Base-by-base conservation (phyloP, 2,888 invertebrate genomes). In the Odontothrips loti region DNA sequence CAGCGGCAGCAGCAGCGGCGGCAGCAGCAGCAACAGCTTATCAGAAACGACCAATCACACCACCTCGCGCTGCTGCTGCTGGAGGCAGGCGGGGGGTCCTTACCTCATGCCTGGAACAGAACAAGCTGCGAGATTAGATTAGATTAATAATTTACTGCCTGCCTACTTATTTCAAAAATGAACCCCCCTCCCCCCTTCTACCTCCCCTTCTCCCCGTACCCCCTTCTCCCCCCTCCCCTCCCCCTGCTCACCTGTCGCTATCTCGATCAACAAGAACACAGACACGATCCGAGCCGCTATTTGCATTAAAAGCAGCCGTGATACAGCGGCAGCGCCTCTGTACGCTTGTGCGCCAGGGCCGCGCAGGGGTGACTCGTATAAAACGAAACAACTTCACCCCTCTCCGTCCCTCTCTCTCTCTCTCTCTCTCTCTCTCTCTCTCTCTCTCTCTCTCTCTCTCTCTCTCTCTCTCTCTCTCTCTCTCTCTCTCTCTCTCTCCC, bases 141-240 rank as follows among this genome's bases (percentile, higher is more conserved):
- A 58, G 58, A 58, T 58, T 58, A 58, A 58, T 58, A 58, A 58
- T 58, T 58, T 58, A 58, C n/a, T 58, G 58, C 58, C 58, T n/a
- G 17, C 58, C 58, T 58, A 17, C 58, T 58, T 58, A 58, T 58
- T 58, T 58, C 58, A 58, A 15, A 58, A 58, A 58, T 10, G 58
- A 2, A 43, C 34, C 34, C 34, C 2, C 58, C 58, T 17, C 20
- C 58, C 17, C 15, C 58, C 17, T 6, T 6, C 58, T 12, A 51
- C 51, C 51, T 1, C 20, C 51, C 51, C 51, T 20, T 51, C 34
- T 43, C 34, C 10, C 51, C 6, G 34, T 51, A 3, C 51, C 51
- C 10, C 2, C 17, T 17, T 17, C 58, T 8, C 58, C 17, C 58
- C 17, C 17, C 58, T 17, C 17, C 20, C 17, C 58, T 17, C 58